These are phyloP conservation scores for Falco peregrinus DNA, from an alignment of 2,797 vertebrate species.

Conservation along the genomic window DNA sequence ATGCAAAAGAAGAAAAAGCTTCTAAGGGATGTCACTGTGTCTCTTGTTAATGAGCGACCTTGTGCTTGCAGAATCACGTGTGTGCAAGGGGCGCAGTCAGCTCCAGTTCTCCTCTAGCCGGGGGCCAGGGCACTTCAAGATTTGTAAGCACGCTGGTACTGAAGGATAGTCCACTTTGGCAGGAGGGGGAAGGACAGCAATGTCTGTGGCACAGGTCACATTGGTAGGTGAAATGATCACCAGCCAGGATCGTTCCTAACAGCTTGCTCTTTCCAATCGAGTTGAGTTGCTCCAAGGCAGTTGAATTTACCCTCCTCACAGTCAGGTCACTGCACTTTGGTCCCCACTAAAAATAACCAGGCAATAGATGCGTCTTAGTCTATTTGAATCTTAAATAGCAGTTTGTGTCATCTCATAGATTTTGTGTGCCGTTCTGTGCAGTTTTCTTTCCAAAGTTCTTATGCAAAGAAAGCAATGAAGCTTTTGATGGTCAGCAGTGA, in stretches of 20 bases:
- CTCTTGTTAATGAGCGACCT: background rate
- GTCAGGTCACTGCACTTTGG: background rate
- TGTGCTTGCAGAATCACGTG: background rate
- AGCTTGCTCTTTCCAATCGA: background rate
- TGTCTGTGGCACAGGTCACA: background rate
- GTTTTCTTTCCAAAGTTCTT: background rate
- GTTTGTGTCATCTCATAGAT: background rate
- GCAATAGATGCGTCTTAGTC: background rate
- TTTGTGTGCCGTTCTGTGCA: background rate
- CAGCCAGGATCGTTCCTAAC: background rate
- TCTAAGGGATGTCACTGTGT: background rate
- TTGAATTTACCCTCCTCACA: background rate
- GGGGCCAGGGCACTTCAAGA: slow-evolving; percentile 25
- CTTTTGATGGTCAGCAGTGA: background rate
- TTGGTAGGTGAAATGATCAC: background rate
- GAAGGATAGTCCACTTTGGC: background rate
- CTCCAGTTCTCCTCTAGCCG: background rate
- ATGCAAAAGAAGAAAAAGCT: background rate
- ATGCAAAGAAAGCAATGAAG: fast-evolving
- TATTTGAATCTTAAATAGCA: background rate
- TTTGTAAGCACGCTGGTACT: background rate
- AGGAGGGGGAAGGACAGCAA: background rate
- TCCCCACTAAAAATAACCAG: slow-evolving; percentile 12
- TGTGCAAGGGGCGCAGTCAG: background rate
- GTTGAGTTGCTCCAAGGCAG: background rate